phyloP scores from a whole-genome alignment of 2,113 vertebrate genomes.

The Gadus chalcogrammus region DNA sequence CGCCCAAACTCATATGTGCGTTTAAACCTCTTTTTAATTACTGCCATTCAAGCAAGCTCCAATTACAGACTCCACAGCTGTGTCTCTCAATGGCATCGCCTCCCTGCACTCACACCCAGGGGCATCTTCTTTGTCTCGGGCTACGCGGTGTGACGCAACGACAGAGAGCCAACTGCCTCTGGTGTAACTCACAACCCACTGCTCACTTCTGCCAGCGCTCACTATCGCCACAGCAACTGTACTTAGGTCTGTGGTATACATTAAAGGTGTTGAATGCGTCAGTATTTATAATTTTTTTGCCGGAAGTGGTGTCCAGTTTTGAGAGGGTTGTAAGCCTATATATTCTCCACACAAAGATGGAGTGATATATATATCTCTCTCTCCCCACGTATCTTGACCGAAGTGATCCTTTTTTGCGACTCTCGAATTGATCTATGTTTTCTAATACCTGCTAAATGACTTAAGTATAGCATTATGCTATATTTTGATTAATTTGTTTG shows the following conservation, averaged over 20 bases:
- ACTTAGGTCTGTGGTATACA: not conserved
- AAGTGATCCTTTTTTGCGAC: too few relatives aligned
- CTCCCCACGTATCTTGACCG: too few relatives aligned
- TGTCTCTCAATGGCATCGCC: not conserved
- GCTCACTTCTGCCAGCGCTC: not conserved
- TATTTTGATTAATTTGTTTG: too few relatives aligned
- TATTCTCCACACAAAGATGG: slow-evolving; percentile 24
- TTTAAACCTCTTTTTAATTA: too few relatives aligned
- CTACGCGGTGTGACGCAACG: not conserved
- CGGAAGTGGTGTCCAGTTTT: not conserved
- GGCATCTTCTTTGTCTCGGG: not conserved
- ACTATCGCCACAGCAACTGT: slow-evolving; percentile 8
- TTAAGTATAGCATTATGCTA: too few relatives aligned
- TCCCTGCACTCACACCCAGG: not conserved
- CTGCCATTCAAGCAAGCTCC: too few relatives aligned
- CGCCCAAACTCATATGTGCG: too few relatives aligned
- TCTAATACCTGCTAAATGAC: not conserved
- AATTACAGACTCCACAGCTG: not conserved
- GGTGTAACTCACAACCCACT: not conserved
- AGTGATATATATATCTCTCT: slow-evolving; percentile 14
- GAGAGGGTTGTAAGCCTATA: slow-evolving; percentile 8
- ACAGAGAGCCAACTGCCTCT: not conserved
- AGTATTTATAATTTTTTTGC: not conserved
- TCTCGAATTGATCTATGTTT: too few relatives aligned
- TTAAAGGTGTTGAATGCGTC: not conserved